Percentiles rank a stretch among this genome's conserved stretches.
Conservation (phyloP, 2,797 vertebrate species). For the Cynopterus sphinx region DNA sequence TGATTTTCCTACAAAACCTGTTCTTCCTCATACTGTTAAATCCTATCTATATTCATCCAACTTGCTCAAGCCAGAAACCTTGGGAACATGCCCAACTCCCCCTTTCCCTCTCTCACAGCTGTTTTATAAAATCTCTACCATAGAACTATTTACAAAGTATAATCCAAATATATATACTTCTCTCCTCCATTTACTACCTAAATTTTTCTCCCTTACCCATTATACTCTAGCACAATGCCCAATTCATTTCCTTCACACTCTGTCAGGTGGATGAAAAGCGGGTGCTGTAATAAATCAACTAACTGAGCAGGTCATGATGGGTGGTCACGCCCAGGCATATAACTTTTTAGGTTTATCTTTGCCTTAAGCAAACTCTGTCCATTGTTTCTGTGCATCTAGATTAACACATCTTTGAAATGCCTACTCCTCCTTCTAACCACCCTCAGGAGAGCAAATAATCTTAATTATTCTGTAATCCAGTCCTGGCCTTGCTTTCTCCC, state of each 20-base stretch:
- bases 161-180: background rate
- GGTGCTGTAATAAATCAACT: background rate
- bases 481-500: background rate
- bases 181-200: background rate
- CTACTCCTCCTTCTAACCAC: background rate
- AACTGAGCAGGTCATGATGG: background rate
- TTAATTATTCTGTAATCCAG: background rate
- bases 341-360: background rate
- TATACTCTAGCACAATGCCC: background rate
- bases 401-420: background rate
- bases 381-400: background rate
- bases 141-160: background rate
- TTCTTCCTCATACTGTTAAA: constrained; percentile 37
- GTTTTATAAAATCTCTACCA: background rate
- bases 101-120: background rate
- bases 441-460: background rate
- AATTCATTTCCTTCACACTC: background rate
- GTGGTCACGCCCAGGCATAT: background rate
- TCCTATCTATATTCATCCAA: background rate
- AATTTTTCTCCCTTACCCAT: background rate
- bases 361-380: background rate
- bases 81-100: background rate
- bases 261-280: background rate
- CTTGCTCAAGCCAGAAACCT: background rate
- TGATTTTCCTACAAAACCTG: background rate